Conservation (phyloP, 2,888 invertebrate genomes). For the Lepetodrilus schrolli region DNA sequence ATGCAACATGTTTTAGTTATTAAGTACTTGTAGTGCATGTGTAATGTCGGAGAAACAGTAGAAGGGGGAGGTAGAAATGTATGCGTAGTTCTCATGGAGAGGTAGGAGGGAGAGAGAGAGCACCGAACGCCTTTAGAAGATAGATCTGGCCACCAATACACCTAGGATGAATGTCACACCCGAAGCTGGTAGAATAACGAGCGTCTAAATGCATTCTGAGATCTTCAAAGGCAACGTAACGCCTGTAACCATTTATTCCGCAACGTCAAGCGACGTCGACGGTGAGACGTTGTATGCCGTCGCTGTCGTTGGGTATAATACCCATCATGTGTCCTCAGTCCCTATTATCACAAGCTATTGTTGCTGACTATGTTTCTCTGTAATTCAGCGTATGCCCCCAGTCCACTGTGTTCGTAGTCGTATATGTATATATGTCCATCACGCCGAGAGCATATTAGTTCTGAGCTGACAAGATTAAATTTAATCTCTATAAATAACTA, state of each 20-base stretch:
- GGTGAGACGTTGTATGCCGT: neutral
- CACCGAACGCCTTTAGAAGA: too few relatives aligned
- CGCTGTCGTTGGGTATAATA: neutral
- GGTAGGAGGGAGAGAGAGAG: too few relatives aligned
- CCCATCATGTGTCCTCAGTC: neutral
- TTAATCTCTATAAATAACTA: constrained; percentile 27
- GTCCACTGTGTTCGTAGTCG: neutral
- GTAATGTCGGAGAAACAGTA: too few relatives aligned
- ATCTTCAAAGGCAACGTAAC: neutral
- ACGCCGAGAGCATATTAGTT: constrained; percentile 1
- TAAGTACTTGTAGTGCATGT: too few relatives aligned
- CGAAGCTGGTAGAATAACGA: too few relatives aligned
- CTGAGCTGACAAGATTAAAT: constrained; percentile 6
- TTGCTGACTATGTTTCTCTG: neutral
- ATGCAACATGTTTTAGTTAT: too few relatives aligned
- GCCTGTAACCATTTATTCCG: neutral
- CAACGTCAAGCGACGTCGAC: neutral
- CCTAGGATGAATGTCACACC: too few relatives aligned
- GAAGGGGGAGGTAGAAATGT: too few relatives aligned
- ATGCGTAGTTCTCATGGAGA: too few relatives aligned
- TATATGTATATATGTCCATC: neutral
- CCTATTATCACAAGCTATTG: neutral
- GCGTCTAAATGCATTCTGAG: too few relatives aligned
- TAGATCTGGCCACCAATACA: too few relatives aligned
- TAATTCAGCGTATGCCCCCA: neutral